Base-by-base conservation (phyloP, 1,140 invertebrate species). In the Odontomachus brunneus region DNA sequence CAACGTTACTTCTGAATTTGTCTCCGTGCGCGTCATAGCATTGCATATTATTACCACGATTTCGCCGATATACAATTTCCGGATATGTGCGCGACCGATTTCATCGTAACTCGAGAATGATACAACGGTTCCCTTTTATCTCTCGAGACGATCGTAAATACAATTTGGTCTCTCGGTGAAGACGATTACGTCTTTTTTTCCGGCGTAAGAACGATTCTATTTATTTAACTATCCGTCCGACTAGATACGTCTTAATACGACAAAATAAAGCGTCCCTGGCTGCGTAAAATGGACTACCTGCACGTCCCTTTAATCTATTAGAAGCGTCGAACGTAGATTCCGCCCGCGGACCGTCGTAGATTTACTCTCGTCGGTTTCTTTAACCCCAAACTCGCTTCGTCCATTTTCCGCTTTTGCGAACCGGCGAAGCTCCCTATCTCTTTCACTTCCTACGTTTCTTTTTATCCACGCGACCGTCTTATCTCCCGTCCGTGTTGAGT, bases 231-330 rank as follows among this genome's bases (percentile, higher is more conserved):
- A 51, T 0, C 75, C 44, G 75, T 59, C 51, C 65, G 24, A 80
- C 33, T 53, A 24, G 65, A 9, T 71, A 59, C n/a, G 75, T 22
- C 65, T 59, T 80, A 71, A 80, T 80, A 69, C 65, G 24, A 80
- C 65, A 65, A 59, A 80, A 80, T 80, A 80, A 71, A 80, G 75
- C 69, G 29, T 5, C 22, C 67, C 22, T 80, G 65, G 65, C 75
- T 80, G 75, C 75, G 75, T 80, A 63, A 80, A 80, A 80, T 80
- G 33, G 75, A 71, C 65, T 80, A 71, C 51, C 75, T 57, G 65
- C 24, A 69, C 51, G 75, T 80, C 75, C 66, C 75, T 80, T 71
- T 80, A 80, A 80, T 80, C 75, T 80, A 80, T 80, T 80, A 80
- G 65, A 44, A 48, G 75, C 75, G 71, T 80, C 69, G 75, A 80